phyloP scores from a whole-genome alignment of 2,797 vertebrate genomes.

The Catharus ustulatus region DNA sequence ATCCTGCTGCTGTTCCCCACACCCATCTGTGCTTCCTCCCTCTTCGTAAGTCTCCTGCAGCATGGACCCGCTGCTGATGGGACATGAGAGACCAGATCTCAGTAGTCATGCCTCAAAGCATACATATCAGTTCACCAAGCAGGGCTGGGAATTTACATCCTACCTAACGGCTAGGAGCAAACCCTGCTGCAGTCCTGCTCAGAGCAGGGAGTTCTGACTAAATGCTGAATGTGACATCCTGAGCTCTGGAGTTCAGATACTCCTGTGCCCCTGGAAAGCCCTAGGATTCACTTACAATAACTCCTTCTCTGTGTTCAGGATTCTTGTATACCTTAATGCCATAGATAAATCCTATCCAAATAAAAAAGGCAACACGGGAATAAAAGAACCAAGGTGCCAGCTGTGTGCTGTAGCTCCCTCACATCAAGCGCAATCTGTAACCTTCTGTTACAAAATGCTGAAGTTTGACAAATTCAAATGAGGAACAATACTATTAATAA shows the following conservation, averaged over 20 bases:
- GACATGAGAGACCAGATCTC: background rate
- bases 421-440: slow-evolving; percentile 15
- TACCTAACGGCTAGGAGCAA: background rate
- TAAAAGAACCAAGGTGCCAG: background rate
- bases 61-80: background rate
- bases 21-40: background rate
- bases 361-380: background rate
- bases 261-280: accelerated
- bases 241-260: background rate
- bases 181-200: background rate
- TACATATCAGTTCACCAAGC: background rate
- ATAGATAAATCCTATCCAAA: background rate
- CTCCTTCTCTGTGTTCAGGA: background rate
- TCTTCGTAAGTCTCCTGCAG: background rate
- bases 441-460: slow-evolving; percentile 49
- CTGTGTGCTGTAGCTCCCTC: background rate
- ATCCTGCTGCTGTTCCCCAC: slow-evolving; percentile 2
- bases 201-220: background rate
- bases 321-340: background rate
- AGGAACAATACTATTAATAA: slow-evolving; percentile 54
- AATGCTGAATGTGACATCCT: background rate
- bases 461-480: slow-evolving; percentile 66
- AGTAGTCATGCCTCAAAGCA: background rate
- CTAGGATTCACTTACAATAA: background rate
- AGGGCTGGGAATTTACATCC: background rate